A percentile compares a stretch with the other conserved stretches of the same genome.
Conservation (phyloP, 2,113 vertebrate species). For the Brachyistius frenatus region DNA sequence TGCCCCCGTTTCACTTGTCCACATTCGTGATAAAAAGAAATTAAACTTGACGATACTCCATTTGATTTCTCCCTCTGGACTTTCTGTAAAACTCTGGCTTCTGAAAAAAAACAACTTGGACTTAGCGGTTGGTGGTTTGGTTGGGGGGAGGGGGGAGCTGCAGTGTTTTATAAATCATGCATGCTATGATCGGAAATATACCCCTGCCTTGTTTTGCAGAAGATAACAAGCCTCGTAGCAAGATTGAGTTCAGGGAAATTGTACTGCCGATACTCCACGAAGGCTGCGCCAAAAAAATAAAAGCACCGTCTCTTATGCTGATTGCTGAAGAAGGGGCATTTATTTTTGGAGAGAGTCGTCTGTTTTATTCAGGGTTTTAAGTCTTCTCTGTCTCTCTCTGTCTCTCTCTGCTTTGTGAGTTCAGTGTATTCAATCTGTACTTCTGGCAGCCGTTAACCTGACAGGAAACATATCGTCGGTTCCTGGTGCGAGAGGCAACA, state of each 20-base stretch:
- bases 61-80: slow-evolving; percentile 5
- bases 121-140: background rate
- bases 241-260: slow-evolving; percentile 28
- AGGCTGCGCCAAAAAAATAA: slow-evolving; percentile 5
- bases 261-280: background rate
- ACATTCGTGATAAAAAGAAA: slow-evolving; percentile 9
- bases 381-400: background rate
- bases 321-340: slow-evolving; percentile 31
- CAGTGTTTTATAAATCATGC: background rate
- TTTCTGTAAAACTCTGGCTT: background rate
- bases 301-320: background rate
- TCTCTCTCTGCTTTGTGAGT: background rate
- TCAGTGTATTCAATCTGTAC: background rate
- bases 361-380: slow-evolving; percentile 17
- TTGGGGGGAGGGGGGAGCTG: background rate
- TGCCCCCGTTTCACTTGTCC: background rate
- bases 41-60: slow-evolving; percentile 2
- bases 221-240: slow-evolving; percentile 14
- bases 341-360: slow-evolving; percentile 37
- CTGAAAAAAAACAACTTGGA: no score
- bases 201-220: slow-evolving; percentile 37
- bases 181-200: slow-evolving; percentile 14
- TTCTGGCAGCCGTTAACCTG: slow-evolving; percentile 1
- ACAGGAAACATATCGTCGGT: background rate
- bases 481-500: background rate